Percentiles rank a stretch among this genome's conserved stretches.
Conservation (phyloP, 2,113 vertebrate species). For the Candoia aspera region DNA sequence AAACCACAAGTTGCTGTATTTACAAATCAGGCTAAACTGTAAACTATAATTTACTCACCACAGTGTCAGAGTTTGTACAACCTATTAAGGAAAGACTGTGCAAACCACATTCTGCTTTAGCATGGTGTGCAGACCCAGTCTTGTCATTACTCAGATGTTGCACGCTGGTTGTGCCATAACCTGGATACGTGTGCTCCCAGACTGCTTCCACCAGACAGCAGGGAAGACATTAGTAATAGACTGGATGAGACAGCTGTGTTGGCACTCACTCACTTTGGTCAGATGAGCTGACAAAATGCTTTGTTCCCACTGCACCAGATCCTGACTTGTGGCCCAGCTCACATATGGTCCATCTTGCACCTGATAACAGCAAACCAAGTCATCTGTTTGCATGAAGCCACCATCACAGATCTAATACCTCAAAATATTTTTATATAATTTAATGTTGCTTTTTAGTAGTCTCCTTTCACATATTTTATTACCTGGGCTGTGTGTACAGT, state of each 20-base stretch:
- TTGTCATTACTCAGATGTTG: not conserved
- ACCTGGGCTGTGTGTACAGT: not conserved
- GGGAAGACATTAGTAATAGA: not conserved
- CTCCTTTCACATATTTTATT: not conserved
- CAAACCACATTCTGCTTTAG: not conserved
- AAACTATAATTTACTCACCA: not conserved
- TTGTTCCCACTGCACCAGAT: not conserved
- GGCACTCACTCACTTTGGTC: not conserved
- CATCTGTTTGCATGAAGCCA: not conserved
- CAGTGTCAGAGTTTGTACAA: not conserved
- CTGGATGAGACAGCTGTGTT: not conserved
- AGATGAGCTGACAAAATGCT: not conserved
- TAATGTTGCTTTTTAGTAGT: not conserved
- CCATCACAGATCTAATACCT: not conserved
- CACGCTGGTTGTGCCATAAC: not conserved
- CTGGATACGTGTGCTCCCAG: not conserved
- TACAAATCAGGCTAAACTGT: not conserved
- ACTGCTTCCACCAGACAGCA: not conserved
- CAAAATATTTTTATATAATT: not conserved
- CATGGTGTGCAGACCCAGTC: not conserved
- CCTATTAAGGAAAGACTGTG: not conserved
- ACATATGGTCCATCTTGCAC: not conserved
- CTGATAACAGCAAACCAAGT: not conserved
- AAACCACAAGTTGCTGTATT: not conserved
- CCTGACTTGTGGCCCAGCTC: not conserved